phyloP scores from a whole-genome alignment of 2,113 vertebrate species.

The Indicator maculatus region DNA sequence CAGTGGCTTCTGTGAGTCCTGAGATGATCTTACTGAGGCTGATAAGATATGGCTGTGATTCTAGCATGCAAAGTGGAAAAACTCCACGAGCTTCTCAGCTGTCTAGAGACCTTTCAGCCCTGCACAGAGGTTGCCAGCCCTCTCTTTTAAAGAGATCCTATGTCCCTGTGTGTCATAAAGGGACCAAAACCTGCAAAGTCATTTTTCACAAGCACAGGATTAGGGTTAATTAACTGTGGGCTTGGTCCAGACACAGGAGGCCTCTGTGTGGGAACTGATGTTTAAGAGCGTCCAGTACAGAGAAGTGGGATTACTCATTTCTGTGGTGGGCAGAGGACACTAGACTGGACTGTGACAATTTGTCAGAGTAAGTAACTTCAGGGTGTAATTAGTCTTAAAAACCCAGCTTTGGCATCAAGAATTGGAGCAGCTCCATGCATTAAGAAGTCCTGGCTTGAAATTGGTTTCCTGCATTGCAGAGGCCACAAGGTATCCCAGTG shows the following conservation, averaged over 20 bases:
- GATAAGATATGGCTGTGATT: neutral
- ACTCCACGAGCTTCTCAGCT: neutral
- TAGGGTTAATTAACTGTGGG: conserved; percentile 22
- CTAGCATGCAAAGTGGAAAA: neutral
- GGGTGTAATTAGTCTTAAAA: neutral
- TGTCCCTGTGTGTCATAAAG: neutral
- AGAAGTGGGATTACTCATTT: neutral
- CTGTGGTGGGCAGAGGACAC: neutral
- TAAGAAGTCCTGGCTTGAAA: neutral
- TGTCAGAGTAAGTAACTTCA: neutral
- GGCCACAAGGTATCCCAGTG: neutral
- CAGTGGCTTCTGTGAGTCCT: neutral
- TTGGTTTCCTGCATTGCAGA: neutral
- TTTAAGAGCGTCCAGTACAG: neutral
- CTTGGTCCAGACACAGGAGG: conserved; percentile 5
- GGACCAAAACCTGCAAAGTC: conserved; percentile 2
- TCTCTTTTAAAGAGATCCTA: neutral
- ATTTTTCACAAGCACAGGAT: conserved; percentile 31
- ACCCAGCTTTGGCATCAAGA: neutral
- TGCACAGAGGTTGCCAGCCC: neutral
- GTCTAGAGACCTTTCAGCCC: neutral
- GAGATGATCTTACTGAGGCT: neutral
- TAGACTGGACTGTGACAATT: neutral
- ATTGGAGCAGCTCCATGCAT: neutral
- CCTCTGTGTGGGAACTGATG: neutral